phyloP scores from a whole-genome alignment of 2,113 vertebrate genomes.

The Condylura cristata region DNA sequence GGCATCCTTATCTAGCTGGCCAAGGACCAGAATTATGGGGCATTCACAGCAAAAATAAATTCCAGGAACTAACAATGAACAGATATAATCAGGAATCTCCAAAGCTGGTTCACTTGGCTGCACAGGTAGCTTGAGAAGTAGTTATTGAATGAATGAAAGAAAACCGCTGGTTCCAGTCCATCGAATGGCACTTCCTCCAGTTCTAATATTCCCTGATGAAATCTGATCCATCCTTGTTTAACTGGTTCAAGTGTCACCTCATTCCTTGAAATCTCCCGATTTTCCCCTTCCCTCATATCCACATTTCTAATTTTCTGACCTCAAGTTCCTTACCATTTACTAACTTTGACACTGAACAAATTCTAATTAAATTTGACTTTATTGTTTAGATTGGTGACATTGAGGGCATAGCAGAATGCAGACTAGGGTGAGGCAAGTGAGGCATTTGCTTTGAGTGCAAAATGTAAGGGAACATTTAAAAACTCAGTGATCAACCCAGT shows the following conservation, averaged over 20 bases:
- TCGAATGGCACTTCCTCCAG: neutral
- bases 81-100: neutral
- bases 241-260: neutral
- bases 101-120: neutral
- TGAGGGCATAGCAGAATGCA: neutral
- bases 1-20: neutral
- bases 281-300: neutral
- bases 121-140: neutral
- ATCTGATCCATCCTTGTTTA: neutral
- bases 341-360: neutral
- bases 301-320: neutral
- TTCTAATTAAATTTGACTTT: neutral
- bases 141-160: neutral
- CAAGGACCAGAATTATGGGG: neutral
- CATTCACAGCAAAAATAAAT: neutral
- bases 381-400: neutral
- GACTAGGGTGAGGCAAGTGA: neutral
- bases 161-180: neutral
- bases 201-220: neutral
- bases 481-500: neutral
- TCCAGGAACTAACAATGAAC: neutral
- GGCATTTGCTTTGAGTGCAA: neutral
- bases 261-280: neutral
- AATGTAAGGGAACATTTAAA: neutral
- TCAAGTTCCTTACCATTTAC: neutral